A percentile compares a stretch with the other conserved stretches of the same genome.
These are phyloP conservation scores for Drosophila longiperda DNA, from an alignment of 2,888 invertebrate genomes.

Conservation along the genomic window DNA sequence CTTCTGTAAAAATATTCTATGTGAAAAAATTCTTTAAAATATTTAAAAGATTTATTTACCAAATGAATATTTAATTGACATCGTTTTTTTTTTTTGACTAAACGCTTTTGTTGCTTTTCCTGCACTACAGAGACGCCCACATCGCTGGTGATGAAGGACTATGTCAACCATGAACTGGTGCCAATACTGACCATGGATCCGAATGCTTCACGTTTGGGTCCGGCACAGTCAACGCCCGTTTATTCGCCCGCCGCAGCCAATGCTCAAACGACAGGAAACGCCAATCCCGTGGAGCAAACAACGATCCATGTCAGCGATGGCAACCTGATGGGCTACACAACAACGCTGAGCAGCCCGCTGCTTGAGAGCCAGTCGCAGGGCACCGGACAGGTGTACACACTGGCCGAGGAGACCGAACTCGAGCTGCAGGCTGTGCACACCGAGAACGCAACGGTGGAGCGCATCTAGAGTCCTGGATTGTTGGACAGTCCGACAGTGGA, in stretches of 20 bases:
- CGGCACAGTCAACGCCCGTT: conserved; percentile 48
- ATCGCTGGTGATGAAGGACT: conserved; percentile 84
- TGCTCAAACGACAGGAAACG: conserved; percentile 2
- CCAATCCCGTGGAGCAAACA: conserved; percentile 15
- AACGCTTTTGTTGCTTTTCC: neutral
- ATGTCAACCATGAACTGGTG: conserved; percentile 85
- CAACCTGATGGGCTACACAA: conserved; percentile 44
- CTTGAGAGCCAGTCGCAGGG: conserved; percentile 64
- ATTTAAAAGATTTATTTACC: too few species aligned
- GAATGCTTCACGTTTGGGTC: conserved; percentile 69
- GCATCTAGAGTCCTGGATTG: conserved; percentile 55
- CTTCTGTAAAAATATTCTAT: too few species aligned
- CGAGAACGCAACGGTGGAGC: conserved; percentile 80
- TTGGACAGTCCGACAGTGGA: neutral
- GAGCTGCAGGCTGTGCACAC: conserved; percentile 85
- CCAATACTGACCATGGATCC: conserved; percentile 85
- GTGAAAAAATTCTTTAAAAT: neutral
- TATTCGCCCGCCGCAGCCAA: conserved; percentile 44
- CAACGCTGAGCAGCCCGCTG: conserved; percentile 67
- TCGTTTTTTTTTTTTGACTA: neutral
- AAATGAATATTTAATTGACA: too few species aligned
- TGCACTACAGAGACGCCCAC: conserved; percentile 86
- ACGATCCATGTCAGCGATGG: conserved; percentile 37
- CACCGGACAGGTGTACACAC: conserved; percentile 86
- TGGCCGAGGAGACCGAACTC: conserved; percentile 87